Evolutionary conservation across 2,113 vertebrate genomes (phyloP).

Genomic region (Centropristis striata): DNA sequence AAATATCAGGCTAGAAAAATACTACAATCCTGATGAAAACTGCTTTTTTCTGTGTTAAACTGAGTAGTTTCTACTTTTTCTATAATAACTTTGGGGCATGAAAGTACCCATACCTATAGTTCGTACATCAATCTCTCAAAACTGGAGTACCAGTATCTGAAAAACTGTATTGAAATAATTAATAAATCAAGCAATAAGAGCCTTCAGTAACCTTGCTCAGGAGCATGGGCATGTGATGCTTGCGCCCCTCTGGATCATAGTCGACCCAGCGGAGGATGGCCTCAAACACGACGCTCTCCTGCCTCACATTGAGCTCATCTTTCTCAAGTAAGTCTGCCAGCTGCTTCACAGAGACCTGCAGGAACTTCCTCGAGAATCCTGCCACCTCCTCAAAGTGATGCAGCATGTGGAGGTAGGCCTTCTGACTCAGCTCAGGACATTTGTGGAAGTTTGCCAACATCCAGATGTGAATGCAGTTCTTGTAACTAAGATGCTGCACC

Average conservation of each 20-base stretch:
- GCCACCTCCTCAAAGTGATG: constrained; percentile 84
- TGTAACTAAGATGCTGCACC: constrained; percentile 81
- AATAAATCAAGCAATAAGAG: too few relatives aligned
- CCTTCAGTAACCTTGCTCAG: constrained; percentile 23
- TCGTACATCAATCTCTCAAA: too few relatives aligned
- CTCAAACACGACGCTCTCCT: constrained; percentile 49
- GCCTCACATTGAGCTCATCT: constrained; percentile 38
- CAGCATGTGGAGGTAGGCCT: constrained; percentile 85
- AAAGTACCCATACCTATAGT: too few relatives aligned
- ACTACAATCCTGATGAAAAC: too few relatives aligned
- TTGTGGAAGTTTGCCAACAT: constrained; percentile 62
- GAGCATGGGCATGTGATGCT: constrained; percentile 9
- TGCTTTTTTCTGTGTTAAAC: too few relatives aligned
- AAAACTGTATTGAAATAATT: too few relatives aligned
- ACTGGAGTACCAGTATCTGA: too few relatives aligned
- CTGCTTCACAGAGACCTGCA: constrained; percentile 81
- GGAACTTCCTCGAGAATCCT: constrained; percentile 80
- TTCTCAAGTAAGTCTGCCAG: constrained; percentile 83
- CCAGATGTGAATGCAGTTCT: constrained; percentile 82
- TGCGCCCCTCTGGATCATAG: constrained; percentile 12
- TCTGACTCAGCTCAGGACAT: constrained; percentile 80
- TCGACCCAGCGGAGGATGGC: constrained; percentile 52
- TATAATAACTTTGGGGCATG: too few relatives aligned
- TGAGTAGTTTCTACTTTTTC: too few relatives aligned
- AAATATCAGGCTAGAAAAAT: not conserved